Conservation (phyloP, 2,888 invertebrate species). For the Dynastes grantii region DNA sequence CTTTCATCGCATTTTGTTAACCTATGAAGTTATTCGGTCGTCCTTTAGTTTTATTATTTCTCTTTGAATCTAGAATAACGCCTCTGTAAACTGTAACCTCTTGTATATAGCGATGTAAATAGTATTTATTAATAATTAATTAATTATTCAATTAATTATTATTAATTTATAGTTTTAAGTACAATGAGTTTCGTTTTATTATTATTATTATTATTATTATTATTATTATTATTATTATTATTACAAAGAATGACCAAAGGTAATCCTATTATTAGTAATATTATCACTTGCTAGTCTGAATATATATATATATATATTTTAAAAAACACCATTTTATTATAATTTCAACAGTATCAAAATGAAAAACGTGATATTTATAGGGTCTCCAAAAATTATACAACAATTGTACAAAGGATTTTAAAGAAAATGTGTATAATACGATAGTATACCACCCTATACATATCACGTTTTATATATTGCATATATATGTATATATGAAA, state of each 20-base stretch:
- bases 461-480: background rate
- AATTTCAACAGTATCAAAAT: constrained; percentile 1
- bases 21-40: background rate
- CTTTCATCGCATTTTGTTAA: constrained; percentile 17
- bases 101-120: constrained; percentile 55
- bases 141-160: constrained; percentile 59
- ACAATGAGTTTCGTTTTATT: constrained; percentile 45
- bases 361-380: background rate
- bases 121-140: constrained; percentile 55
- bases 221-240: constrained; percentile 54
- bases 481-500: background rate
- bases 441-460: background rate
- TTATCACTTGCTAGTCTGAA: constrained; percentile 50
- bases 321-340: constrained; percentile 9
- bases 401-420: background rate
- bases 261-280: constrained; percentile 17
- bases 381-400: background rate
- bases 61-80: constrained; percentile 54
- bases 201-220: constrained; percentile 34
- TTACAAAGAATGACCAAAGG: constrained; percentile 41
- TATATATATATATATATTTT: background rate
- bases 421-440: too few species aligned
- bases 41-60: constrained; percentile 55
- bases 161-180: constrained; percentile 60
- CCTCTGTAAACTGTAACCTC: constrained; percentile 69